These are phyloP conservation scores for Dromiciops gliroides DNA, from an alignment of 2,113 vertebrate species.

Conservation along the genomic window DNA sequence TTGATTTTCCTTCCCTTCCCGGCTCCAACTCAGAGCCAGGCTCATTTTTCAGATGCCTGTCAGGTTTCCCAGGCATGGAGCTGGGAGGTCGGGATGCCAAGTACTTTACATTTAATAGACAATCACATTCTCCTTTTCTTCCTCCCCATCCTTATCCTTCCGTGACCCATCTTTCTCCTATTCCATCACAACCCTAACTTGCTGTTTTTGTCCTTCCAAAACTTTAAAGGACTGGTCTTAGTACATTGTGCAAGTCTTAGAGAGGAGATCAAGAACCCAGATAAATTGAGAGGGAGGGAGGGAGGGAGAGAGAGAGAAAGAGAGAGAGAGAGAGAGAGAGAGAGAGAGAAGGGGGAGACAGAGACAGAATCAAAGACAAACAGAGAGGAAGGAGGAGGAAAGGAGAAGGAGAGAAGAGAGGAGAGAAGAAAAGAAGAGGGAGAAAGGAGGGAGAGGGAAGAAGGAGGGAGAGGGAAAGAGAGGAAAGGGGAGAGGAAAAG, in stretches of 20 bases:
- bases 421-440: too few relatives aligned
- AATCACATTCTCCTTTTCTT: not conserved
- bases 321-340: not conserved
- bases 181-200: rapidly evolving
- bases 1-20: conserved; percentile 65
- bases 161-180: not conserved
- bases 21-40: conserved; percentile 55
- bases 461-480: not conserved
- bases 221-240: not conserved
- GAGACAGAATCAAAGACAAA: not conserved
- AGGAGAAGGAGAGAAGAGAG: not conserved
- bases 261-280: not conserved
- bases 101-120: conserved; percentile 43
- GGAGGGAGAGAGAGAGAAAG: not conserved
- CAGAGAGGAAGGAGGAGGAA: too few relatives aligned
- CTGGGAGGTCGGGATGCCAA: conserved; percentile 39
- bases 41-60: conserved; percentile 70
- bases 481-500: not conserved
- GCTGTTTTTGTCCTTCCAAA: not conserved
- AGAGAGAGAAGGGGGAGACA: not conserved
- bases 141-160: not conserved
- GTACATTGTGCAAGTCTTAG: not conserved
- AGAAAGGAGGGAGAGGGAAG: rapidly evolving
- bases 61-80: conserved; percentile 45
- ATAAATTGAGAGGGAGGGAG: rapidly evolving